These are phyloP conservation scores for Pimpla rufipes DNA, from an alignment of 2,888 invertebrate species.

Conservation along the genomic window DNA sequence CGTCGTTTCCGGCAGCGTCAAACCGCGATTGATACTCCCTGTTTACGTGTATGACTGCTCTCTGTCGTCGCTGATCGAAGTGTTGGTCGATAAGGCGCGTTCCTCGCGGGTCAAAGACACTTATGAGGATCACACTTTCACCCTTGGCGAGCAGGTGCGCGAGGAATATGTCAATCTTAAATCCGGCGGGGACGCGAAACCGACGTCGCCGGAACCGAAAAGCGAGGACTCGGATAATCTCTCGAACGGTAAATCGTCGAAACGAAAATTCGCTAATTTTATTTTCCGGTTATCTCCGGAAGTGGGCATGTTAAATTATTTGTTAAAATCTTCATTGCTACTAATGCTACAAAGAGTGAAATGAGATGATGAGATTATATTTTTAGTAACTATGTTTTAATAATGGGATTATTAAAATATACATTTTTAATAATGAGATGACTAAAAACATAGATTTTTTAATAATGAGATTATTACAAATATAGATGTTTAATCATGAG, in stretches of 20 bases:
- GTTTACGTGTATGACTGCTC: conserved; percentile 91
- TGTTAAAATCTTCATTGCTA: no score
- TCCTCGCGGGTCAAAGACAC: conserved; percentile 85
- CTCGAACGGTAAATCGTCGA: conserved; percentile 75
- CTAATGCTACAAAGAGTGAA: no score
- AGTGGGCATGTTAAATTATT: background rate
- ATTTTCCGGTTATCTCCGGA: background rate
- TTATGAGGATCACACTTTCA: conserved; percentile 87
- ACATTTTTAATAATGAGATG: no score
- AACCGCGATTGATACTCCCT: conserved; percentile 85
- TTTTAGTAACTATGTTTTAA: no score
- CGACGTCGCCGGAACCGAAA: conserved; percentile 85
- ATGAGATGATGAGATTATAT: no score
- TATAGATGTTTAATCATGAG: no score
- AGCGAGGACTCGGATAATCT: conserved; percentile 85
- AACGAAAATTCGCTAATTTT: background rate
- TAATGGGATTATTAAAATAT: no score
- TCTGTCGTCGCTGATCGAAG: conserved; percentile 87
- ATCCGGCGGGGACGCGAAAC: conserved; percentile 82
- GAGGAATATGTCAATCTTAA: conserved; percentile 84
- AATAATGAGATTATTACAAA: no score
- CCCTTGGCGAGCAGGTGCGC: conserved; percentile 80
- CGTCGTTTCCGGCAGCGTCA: conserved; percentile 68
- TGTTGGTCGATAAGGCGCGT: conserved; percentile 85
- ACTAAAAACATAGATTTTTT: no score